Evolutionary conservation across 2,797 vertebrate species (phyloP), one percentile per base, ranked within the genome.

Genomic region (Podargus strigoides): DNA sequence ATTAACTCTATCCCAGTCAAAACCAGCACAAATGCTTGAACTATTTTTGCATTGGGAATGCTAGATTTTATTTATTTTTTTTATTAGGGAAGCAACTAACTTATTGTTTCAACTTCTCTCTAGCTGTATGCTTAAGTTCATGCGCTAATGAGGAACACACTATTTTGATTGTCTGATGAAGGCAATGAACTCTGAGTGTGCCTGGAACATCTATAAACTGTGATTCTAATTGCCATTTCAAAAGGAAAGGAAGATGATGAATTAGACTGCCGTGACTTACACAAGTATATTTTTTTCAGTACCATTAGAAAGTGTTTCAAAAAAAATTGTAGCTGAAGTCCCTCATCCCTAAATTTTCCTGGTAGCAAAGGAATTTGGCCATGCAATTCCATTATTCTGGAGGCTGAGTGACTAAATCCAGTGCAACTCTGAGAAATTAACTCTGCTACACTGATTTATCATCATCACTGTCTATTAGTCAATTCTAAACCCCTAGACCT

Each of bases 401-500:
- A 73, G 56, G 12, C 9, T 86, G 63, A 93, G 63, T 64, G 63
- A 87, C 75, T 92, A 85, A 93, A 96, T 93, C 69, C 63, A 94
- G 69, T 81, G 30, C 59, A 93, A 39, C 62, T 89, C 66, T 74
- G 55, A 90, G 78, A 93, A 96, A 97, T 96, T 91, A 94, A 95
- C 68, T 92, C 69, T 93, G 75, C 75, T 93, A 67, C 37, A 75
- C 92, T 95, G 94, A 95, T 97, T 95, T 97, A 90, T 96, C 93
- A 92, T 92, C 88, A 95, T 96, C 47, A 55, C 80, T 96, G 94
- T 95, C 95, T 97, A 76, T 94, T 96, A 96, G 90, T 86, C 87
- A 87, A 90, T 90, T 94, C 34, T 90, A 82, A 94, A 78, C 75
- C 84, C 39, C 60, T 80, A 89, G 78, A 96, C 39, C 47, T 95